Evolutionary conservation across 2,113 vertebrate genomes (phyloP).

Genomic region (Pholis gunnellus): DNA sequence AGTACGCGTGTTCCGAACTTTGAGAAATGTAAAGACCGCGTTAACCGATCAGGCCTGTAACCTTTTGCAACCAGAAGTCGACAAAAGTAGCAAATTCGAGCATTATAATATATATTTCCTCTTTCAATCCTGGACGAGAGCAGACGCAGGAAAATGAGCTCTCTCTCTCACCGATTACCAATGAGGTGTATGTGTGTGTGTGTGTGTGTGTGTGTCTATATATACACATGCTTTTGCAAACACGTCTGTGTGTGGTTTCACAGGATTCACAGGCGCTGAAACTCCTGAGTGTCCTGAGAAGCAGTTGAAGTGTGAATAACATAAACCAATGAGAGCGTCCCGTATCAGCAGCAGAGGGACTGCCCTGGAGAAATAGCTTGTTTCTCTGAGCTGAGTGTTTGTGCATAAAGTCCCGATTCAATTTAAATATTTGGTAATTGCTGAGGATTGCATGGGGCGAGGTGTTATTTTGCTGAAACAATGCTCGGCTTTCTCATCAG

Average conservation of each 20-base stretch:
- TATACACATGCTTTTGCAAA: neutral
- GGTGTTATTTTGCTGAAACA: conserved; percentile 15
- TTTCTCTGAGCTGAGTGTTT: conserved; percentile 26
- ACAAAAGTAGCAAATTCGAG: neutral
- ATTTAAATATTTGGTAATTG: conserved; percentile 49
- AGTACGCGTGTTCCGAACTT: neutral
- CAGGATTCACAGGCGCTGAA: conserved; percentile 20
- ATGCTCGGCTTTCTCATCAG: neutral
- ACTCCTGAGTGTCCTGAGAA: conserved; percentile 30
- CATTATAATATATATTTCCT: neutral
- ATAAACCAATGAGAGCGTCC: conserved; percentile 46
- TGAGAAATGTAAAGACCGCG: neutral
- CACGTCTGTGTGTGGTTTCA: conserved; percentile 28
- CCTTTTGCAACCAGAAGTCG: neutral
- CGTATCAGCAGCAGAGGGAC: conserved; percentile 25
- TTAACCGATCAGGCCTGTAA: neutral
- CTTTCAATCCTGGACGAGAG: neutral
- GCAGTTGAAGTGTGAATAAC: conserved; percentile 49
- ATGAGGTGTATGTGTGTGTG: neutral
- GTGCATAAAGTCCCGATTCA: neutral
- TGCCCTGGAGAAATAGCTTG: conserved; percentile 42
- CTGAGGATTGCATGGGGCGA: conserved; percentile 19
- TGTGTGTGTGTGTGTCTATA: neutral
- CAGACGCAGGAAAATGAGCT: neutral
- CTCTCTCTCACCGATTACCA: neutral